Percentiles rank a stretch among this genome's conserved stretches.
Evolutionary conservation across 1,140 invertebrate species (phyloP).

Genomic region (Chrysoperla carnea): DNA sequence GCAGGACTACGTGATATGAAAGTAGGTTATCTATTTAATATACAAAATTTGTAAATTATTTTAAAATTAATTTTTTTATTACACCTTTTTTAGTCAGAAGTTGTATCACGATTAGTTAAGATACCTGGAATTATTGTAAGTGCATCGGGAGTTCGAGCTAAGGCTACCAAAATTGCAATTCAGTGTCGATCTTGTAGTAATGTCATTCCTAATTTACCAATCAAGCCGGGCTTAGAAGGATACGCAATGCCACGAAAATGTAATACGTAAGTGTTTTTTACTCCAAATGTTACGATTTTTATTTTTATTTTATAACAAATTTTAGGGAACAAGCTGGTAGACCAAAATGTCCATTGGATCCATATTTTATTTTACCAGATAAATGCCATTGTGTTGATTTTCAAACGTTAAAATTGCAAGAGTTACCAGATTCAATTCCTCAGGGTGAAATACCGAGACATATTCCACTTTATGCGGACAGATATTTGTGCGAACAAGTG

Average conservation of each 20-base stretch:
- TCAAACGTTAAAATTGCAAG: conserved; percentile 82
- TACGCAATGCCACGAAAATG: conserved; percentile 94
- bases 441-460: conserved; percentile 98
- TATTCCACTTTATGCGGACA: conserved; percentile 86
- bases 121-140: conserved; percentile 92
- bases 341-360: conserved; percentile 89
- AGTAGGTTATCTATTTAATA: conserved; percentile 28
- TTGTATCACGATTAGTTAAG: conserved; percentile 85
- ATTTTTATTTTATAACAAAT: conserved; percentile 8
- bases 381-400: conserved; percentile 96
- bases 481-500: conserved; percentile 82
- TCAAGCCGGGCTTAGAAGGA: conserved; percentile 93
- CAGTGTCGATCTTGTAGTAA: conserved; percentile 90
- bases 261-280: conserved; percentile 49
- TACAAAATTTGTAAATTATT: conserved; percentile 7
- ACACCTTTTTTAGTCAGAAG: conserved; percentile 58
- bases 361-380: conserved; percentile 95
- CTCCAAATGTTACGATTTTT: neutral
- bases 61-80: conserved; percentile 2
- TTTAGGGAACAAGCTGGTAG: conserved; percentile 72
- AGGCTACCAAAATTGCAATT: conserved; percentile 87
- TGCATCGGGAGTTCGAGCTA: conserved; percentile 84
- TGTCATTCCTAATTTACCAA: conserved; percentile 71
- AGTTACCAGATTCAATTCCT: conserved; percentile 89
- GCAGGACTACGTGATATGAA: conserved; percentile 71